Evolutionary conservation across 2,113 vertebrate genomes (phyloP).

Genomic region (Hippocampus guttulatus): DNA sequence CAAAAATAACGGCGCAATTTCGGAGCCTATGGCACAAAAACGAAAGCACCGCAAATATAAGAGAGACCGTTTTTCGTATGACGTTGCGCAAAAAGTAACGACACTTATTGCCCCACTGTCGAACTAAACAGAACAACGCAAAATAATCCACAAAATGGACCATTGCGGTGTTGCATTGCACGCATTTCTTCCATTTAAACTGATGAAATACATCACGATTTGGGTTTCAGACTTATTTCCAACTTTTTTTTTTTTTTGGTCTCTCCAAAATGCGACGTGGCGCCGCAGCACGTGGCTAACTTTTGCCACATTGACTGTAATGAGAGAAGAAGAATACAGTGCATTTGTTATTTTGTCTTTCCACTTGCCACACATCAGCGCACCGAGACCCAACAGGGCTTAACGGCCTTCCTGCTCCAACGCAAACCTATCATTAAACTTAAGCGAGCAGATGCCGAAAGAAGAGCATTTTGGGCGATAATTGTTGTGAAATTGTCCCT

Average conservation of each 20-base stretch:
- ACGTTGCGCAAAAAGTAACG: too few species aligned
- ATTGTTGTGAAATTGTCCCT: constrained; percentile 77
- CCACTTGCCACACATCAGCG: neutral
- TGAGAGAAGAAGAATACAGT: neutral
- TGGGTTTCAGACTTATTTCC: neutral
- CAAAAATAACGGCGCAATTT: too few species aligned
- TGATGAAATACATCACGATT: neutral
- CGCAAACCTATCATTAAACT: constrained; percentile 73
- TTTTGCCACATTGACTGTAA: neutral
- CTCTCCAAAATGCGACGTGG: neutral
- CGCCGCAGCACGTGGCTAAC: neutral
- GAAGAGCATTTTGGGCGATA: constrained; percentile 66
- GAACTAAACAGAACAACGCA: too few species aligned
- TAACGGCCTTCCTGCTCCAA: constrained; percentile 59
- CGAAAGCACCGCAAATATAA: too few species aligned
- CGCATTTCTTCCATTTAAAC: too few species aligned
- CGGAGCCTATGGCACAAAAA: too few species aligned
- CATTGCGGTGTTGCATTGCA: too few species aligned
- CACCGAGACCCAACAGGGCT: constrained; percentile 42
- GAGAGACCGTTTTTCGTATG: too few species aligned
- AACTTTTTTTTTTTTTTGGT: neutral
- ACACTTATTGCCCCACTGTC: too few species aligned
- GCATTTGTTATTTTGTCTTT: neutral
- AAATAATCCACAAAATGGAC: too few species aligned
- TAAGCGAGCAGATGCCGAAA: constrained; percentile 75